Evolutionary conservation across 1,140 invertebrate genomes (phyloP).

Genomic region (Diorhabda carinulata): DNA sequence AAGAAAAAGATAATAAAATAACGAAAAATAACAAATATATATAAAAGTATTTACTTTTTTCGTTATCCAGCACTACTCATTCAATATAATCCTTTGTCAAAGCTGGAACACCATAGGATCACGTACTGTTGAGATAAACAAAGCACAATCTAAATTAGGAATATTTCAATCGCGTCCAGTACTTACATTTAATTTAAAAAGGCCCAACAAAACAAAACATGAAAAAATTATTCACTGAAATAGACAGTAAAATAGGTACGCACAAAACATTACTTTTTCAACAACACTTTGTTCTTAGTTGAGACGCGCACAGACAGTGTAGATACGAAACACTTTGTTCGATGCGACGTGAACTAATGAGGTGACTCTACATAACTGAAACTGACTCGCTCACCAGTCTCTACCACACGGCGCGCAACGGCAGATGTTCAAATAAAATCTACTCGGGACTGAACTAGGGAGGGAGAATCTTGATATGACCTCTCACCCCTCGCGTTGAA

Average conservation of each 20-base stretch:
- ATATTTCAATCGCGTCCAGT: slow-evolving; percentile 12
- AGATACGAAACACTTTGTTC: slow-evolving; percentile 8
- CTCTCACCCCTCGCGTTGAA: slow-evolving; percentile 6
- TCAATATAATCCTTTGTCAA: slow-evolving; percentile 15
- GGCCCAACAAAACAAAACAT: slow-evolving; percentile 9
- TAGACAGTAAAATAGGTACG: not conserved
- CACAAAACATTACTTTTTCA: slow-evolving; percentile 9
- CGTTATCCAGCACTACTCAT: slow-evolving; percentile 16
- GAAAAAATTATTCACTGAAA: slow-evolving; percentile 5
- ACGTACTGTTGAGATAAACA: slow-evolving; percentile 13
- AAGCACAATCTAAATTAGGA: slow-evolving; percentile 7
- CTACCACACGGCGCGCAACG: slow-evolving; percentile 8
- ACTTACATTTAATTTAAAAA: slow-evolving; percentile 14
- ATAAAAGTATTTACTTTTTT: slow-evolving; percentile 15
- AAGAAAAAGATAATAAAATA: slow-evolving; percentile 13
- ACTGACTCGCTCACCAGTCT: slow-evolving; percentile 2
- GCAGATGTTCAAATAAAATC: slow-evolving; percentile 18
- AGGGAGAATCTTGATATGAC: slow-evolving; percentile 7
- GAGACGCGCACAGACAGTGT: slow-evolving; percentile 4
- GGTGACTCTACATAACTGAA: slow-evolving; percentile 13
- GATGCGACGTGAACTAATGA: slow-evolving; percentile 3
- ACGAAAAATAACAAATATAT: slow-evolving; percentile 9
- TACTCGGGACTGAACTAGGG: not conserved
- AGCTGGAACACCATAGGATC: slow-evolving; percentile 10
- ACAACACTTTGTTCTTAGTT: slow-evolving; percentile 2